Evolutionary conservation across 2,888 invertebrate species (phyloP), one percentile per base, ranked within the genome.

Genomic region (Thereva nobilitata): DNA sequence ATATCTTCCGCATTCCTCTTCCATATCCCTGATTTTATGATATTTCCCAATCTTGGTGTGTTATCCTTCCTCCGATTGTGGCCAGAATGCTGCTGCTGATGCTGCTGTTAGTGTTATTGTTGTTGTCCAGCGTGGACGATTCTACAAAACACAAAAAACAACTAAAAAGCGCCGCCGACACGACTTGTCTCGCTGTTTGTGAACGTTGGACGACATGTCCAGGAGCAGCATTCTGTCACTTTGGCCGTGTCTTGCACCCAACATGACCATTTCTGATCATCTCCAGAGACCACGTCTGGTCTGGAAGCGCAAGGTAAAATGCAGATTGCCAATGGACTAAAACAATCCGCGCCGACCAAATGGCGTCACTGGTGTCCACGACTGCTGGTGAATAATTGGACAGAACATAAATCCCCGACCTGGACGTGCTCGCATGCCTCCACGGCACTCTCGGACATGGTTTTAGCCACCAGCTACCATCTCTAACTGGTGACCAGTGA

Each of bases 211-310:
- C 12, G 35, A 64, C 67, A 70, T 70, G 70, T 68, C 66, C 70
- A 70, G 67, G 53, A 68, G 68, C 66, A 65, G 38, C 64, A 67
- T 68, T 68, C 67, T 70, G 70, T 68, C 70, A 67, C 70, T 70
- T 56, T 63, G 65, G 49, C 65, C 63, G 67, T 68, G 70, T 68
- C 66, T 54, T 35, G 10, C 40, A 59, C 42, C 47, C 38, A 68
- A 64, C 68, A 70, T 68, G 57, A 57, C 64, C 66, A 66, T 68
- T 68, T 69, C 56, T 69, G 67, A 69, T 65, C 67, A 69, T 69
- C 67, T 69, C 67, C 47, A 63, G 67, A 67, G 67, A 67, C 65
- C 41, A 12, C 45, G 64, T 54, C 42, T 56, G 52, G 41, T 5
- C 42, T 56, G 56, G 41, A 37, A 56, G 12, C 12, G 7, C 8